A percentile compares a stretch with the other conserved stretches of the same genome.
These are phyloP conservation scores for Cyprinodon brontotheroides DNA, from an alignment of 2,113 vertebrate genomes.

Conservation along the genomic window DNA sequence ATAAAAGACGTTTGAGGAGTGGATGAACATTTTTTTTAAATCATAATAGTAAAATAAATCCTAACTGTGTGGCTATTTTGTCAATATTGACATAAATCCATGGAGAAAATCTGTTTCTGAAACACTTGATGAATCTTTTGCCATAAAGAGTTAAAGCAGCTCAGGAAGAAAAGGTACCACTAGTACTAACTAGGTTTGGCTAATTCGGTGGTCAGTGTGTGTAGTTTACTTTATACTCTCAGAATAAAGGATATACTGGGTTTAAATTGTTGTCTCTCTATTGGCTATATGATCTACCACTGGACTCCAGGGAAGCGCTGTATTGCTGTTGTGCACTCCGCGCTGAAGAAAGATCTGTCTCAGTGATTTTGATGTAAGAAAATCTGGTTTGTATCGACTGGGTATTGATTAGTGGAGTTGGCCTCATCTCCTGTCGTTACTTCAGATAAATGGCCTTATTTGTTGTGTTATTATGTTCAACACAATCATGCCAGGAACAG, in stretches of 20 bases:
- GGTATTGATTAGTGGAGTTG: conserved; percentile 68
- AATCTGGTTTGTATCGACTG: conserved; percentile 78
- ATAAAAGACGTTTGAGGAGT: neutral
- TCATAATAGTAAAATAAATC: neutral
- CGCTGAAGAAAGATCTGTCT: conserved; percentile 71
- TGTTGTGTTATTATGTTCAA: conserved; percentile 82
- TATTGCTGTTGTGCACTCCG: conserved; percentile 70
- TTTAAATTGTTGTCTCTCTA: conserved; percentile 43
- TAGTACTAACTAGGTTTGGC: neutral
- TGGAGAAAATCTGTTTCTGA: neutral
- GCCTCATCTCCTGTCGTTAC: conserved; percentile 76
- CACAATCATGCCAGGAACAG: conserved; percentile 76
- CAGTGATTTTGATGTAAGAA: conserved; percentile 80
- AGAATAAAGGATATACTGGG: conserved; percentile 31
- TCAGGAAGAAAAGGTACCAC: neutral
- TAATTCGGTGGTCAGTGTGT: neutral
- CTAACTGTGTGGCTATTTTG: neutral
- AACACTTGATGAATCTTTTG: neutral
- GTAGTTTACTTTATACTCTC: conserved; percentile 35
- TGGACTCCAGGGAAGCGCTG: conserved; percentile 55
- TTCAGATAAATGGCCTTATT: conserved; percentile 78
- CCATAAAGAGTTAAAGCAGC: neutral
- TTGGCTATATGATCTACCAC: conserved; percentile 54
- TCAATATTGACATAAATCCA: neutral
- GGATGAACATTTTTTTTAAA: neutral